A percentile compares a stretch with the other conserved stretches of the same genome.
phyloP scores from a whole-genome alignment of 2,797 vertebrate species.

The Epinephelus coioides region DNA sequence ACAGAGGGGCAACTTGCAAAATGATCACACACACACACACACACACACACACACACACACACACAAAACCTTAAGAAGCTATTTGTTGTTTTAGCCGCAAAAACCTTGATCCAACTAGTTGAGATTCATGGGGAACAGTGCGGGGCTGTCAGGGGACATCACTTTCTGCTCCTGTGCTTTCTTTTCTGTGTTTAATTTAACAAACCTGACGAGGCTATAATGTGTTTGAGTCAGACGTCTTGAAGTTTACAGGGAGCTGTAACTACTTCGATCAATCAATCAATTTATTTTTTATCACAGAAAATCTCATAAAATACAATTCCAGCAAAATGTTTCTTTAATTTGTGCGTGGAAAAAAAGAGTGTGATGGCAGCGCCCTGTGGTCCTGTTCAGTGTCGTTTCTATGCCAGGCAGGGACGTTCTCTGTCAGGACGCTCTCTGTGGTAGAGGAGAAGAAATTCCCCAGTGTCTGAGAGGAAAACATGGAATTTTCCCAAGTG shows the following conservation, averaged over 20 bases:
- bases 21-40: neutral
- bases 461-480: too few relatives aligned
- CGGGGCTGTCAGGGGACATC: slow-evolving; percentile 5
- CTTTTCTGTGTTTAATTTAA: slow-evolving; percentile 6
- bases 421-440: too few relatives aligned
- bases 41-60: neutral
- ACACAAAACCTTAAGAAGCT: slow-evolving; percentile 5
- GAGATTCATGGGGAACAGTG: neutral
- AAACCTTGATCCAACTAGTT: neutral
- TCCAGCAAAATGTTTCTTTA: too few relatives aligned
- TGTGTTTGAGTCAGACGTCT: neutral
- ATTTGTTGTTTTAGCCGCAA: neutral
- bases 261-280: neutral
- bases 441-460: too few relatives aligned
- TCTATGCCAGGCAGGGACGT: too few relatives aligned
- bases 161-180: slow-evolving; percentile 23
- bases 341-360: too few relatives aligned
- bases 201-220: slow-evolving; percentile 5
- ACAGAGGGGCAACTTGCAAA: neutral
- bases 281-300: too few relatives aligned
- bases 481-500: too few relatives aligned
- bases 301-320: too few relatives aligned
- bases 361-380: too few relatives aligned
- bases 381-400: too few relatives aligned
- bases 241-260: neutral